Evolutionary conservation across 2,113 vertebrate species (phyloP).

Genomic region (Silurus asotus): DNA sequence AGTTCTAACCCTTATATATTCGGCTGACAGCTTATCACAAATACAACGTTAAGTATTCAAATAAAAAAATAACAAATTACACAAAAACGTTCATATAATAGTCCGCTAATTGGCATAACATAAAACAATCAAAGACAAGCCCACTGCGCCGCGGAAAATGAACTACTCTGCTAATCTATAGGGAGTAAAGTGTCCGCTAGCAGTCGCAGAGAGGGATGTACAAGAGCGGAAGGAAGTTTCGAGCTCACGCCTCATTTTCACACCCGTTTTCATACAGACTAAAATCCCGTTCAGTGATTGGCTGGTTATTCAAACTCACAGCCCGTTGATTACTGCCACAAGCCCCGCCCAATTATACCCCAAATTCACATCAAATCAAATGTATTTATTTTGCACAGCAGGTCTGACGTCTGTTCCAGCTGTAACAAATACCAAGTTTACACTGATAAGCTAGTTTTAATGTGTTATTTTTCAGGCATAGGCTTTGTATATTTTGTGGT

Average conservation of each 20-base stretch:
- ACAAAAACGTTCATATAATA: neutral
- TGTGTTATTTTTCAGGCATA: neutral
- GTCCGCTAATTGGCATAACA: neutral
- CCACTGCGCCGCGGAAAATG: neutral
- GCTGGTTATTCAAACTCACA: neutral
- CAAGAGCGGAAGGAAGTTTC: conserved; percentile 43
- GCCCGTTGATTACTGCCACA: neutral
- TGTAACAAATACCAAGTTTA: neutral
- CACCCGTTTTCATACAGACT: neutral
- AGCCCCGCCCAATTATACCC: neutral
- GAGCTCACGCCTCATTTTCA: neutral
- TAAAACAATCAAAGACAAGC: neutral
- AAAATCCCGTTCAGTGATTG: neutral
- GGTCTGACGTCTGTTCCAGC: neutral
- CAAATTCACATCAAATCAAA: neutral
- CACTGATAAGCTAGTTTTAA: neutral
- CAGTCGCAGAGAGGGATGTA: conserved; percentile 1
- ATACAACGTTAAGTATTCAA: neutral
- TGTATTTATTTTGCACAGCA: neutral
- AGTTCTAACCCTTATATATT: neutral
- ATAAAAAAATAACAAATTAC: neutral
- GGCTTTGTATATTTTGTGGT: neutral
- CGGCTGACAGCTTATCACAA: conserved; percentile 10
- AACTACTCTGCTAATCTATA: neutral
- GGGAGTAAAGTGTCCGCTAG: neutral